These are phyloP conservation scores for Spodoptera littoralis DNA, from an alignment of 2,888 invertebrate species.

Conservation along the genomic window DNA sequence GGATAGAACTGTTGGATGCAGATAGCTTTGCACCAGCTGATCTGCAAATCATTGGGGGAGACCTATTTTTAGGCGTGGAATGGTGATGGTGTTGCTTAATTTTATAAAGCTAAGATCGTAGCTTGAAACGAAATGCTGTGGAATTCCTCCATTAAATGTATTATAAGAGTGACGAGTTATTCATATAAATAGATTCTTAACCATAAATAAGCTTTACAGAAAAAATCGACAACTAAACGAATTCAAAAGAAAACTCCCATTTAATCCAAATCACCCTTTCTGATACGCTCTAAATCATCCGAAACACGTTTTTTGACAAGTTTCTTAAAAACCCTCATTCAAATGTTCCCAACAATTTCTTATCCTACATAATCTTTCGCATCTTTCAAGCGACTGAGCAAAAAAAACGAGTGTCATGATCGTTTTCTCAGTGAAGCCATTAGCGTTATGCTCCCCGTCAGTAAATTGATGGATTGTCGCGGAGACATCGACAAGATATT, in stretches of 20 bases:
- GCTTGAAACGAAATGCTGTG: no score
- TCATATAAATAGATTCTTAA: no score
- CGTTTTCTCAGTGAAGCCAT: conserved; percentile 52
- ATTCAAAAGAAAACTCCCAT: background rate
- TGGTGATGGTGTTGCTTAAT: no score
- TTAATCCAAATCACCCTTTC: conserved; percentile 21
- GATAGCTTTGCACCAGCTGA: no score
- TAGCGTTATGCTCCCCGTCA: conserved; percentile 60
- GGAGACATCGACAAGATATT: conserved; percentile 52
- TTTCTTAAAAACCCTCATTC: conserved; percentile 33
- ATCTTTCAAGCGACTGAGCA: conserved; percentile 41
- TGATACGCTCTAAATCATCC: conserved; percentile 17
- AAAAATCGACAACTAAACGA: no score
- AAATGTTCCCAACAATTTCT: conserved; percentile 43
- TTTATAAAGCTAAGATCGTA: no score
- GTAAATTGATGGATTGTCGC: conserved; percentile 63
- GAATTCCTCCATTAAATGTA: no score
- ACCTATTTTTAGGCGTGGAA: no score
- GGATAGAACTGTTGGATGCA: no score
- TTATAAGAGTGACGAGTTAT: no score
- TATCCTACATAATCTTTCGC: conserved; percentile 42
- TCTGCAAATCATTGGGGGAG: no score
- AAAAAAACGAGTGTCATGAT: conserved; percentile 52
- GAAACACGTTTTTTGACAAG: conserved; percentile 41
- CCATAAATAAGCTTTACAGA: no score